Conservation (phyloP, 2,888 invertebrate genomes). For the Actias luna region DNA sequence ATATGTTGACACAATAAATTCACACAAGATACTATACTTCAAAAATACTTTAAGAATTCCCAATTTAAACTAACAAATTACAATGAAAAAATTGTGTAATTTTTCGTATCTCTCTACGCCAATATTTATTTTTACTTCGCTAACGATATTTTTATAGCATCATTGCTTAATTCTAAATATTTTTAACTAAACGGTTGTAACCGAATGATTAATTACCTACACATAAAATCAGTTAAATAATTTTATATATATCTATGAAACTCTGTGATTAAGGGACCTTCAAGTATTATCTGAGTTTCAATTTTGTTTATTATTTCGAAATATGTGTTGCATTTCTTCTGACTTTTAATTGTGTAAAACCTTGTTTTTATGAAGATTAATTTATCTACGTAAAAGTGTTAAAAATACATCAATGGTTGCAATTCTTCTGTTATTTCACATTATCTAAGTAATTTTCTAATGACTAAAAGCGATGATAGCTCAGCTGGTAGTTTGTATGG, state of each 20-base stretch:
- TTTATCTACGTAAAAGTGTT: too few relatives aligned
- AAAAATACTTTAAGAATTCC: neutral
- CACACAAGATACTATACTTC: too few relatives aligned
- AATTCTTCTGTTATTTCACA: too few relatives aligned
- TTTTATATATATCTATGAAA: neutral
- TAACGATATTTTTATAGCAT: neutral
- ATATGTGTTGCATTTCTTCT: neutral
- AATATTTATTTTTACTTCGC: neutral
- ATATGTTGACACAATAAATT: too few relatives aligned
- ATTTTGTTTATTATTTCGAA: too few relatives aligned
- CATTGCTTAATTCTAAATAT: neutral
- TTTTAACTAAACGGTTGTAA: neutral
- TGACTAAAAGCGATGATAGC: too few relatives aligned
- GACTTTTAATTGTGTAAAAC: too few relatives aligned
- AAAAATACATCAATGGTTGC: too few relatives aligned
- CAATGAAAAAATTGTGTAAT: neutral
- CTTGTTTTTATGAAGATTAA: too few relatives aligned
- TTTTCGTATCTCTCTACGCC: neutral
- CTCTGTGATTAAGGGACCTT: neutral
- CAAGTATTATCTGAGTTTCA: neutral
- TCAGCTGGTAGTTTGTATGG: too few relatives aligned
- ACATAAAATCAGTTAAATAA: neutral
- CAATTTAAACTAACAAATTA: neutral
- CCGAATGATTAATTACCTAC: neutral
- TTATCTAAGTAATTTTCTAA: too few relatives aligned